Evolutionary conservation across 2,113 vertebrate genomes (phyloP), one percentile per base, ranked within the genome.

Genomic region (Chloroceryle aenea): DNA sequence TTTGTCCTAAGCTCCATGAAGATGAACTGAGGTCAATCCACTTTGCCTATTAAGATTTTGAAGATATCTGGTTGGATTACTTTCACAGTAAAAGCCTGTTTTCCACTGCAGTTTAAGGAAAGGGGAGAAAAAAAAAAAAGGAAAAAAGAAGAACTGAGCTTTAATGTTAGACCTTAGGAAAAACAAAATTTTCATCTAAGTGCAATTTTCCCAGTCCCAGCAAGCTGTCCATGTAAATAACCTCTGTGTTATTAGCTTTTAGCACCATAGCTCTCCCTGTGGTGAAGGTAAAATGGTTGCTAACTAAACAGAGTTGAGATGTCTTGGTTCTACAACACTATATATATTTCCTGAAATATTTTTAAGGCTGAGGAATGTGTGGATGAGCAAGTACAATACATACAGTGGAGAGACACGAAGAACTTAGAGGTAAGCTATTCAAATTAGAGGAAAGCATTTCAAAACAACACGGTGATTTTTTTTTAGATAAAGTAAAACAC

Each of bases 41-140:
- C 90, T 96, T 93, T 96, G 87, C 94, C 93, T 96, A 56, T 96
- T 97, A 97, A 98, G 97, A 97, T 95, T 95, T 88, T 85, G 85
- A 97, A 97, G 97, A 97, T 95, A 96, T 72, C 94, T 89, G 10
- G 48, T 77, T 96, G 90, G 85, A 95, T 97, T 95, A 86, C 81
- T 95, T 96, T 94, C 91, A 92, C 52, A 71, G 80, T 80, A 88
- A 93, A 77, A 20, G 43, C 58, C 38, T 90, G 48, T 83, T 94
- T 92, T 92, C 85, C 56, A n/a, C 68, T 3, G 12, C 68, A 86
- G 58, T 61, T 80, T 96, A 85, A 82, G 23, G 27, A 64, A 77
- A 36, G 32, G 15, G 12, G 0, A 4, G 9, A 32, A 55, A 45
- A 26, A 36, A 32, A 14, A 38, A 12, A 18, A 52, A 47, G 3